Conservation (phyloP, 2,113 vertebrate species). For the Acanthochromis polyacanthus region DNA sequence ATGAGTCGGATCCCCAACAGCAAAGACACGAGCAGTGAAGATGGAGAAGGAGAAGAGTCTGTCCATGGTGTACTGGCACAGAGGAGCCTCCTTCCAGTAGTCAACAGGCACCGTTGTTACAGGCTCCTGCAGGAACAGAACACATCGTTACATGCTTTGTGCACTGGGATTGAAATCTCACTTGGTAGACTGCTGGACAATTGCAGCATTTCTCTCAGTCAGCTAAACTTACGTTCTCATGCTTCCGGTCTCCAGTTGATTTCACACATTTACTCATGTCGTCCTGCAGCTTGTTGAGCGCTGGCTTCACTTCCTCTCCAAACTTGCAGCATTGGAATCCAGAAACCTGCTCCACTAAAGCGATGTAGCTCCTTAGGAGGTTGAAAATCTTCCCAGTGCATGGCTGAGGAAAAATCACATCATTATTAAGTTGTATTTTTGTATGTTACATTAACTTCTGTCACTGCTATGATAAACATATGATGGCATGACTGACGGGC, state of each 20-base stretch:
- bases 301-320: slow-evolving; percentile 36
- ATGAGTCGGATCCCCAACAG: slow-evolving; percentile 55
- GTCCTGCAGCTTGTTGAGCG: slow-evolving; percentile 36
- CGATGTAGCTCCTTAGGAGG: slow-evolving; percentile 64
- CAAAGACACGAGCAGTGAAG: slow-evolving; percentile 72
- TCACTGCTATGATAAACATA: not conserved
- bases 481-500: not conserved
- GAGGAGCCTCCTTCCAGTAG: not conserved
- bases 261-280: slow-evolving; percentile 53
- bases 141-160: not conserved
- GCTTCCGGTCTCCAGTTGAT: not conserved
- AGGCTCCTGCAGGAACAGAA: slow-evolving; percentile 25
- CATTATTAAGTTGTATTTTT: too few species aligned
- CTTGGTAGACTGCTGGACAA: not conserved
- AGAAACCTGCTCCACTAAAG: slow-evolving; percentile 45
- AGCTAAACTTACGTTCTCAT: slow-evolving; percentile 19
- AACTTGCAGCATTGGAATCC: slow-evolving; percentile 47
- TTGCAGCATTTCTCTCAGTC: not conserved
- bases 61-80: slow-evolving; percentile 69
- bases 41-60: slow-evolving; percentile 78
- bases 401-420: slow-evolving; percentile 52
- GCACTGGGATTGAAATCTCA: not conserved
- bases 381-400: slow-evolving; percentile 75
- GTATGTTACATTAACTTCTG: not conserved
- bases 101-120: fast-evolving